Evolutionary conservation across 2,888 invertebrate genomes (phyloP).

Genomic region (Palloptera scutellata): DNA sequence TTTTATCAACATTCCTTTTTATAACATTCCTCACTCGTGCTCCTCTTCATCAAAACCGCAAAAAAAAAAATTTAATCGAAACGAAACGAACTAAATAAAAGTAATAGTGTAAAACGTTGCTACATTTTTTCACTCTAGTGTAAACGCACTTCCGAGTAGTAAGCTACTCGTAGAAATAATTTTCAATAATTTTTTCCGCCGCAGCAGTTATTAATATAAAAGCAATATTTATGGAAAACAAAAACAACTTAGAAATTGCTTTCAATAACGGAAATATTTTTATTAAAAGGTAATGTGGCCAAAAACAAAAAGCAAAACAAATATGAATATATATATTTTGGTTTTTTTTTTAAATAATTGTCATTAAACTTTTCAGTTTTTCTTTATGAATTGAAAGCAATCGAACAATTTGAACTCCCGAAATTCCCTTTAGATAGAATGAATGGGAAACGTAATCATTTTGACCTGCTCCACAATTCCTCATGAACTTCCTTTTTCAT

Average conservation of each 20-base stretch:
- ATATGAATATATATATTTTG: conserved; percentile 23
- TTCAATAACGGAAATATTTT: conserved; percentile 64
- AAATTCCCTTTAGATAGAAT: conserved; percentile 25
- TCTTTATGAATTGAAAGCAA: neutral
- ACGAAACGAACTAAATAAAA: neutral
- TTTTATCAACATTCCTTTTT: too few relatives aligned
- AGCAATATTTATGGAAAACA: conserved; percentile 62
- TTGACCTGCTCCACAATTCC: neutral
- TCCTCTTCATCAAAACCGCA: too few relatives aligned
- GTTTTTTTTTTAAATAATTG: conserved; percentile 23
- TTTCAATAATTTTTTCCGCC: conserved; percentile 30
- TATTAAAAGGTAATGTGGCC: conserved; percentile 60
- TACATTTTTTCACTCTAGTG: neutral
- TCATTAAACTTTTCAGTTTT: conserved; percentile 16
- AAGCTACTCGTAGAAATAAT: neutral
- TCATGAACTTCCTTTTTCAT: too few relatives aligned
- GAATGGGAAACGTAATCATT: conserved; percentile 36
- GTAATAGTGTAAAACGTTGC: neutral
- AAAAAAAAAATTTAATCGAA: neutral
- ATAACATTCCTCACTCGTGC: neutral
- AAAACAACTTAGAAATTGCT: conserved; percentile 63
- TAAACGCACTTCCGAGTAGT: too few relatives aligned
- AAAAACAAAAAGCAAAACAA: conserved; percentile 17
- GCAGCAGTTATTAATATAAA: conserved; percentile 36
- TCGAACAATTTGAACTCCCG: neutral